phyloP scores from a whole-genome alignment of 2,113 vertebrate genomes.

The Harpagus bidentatus region DNA sequence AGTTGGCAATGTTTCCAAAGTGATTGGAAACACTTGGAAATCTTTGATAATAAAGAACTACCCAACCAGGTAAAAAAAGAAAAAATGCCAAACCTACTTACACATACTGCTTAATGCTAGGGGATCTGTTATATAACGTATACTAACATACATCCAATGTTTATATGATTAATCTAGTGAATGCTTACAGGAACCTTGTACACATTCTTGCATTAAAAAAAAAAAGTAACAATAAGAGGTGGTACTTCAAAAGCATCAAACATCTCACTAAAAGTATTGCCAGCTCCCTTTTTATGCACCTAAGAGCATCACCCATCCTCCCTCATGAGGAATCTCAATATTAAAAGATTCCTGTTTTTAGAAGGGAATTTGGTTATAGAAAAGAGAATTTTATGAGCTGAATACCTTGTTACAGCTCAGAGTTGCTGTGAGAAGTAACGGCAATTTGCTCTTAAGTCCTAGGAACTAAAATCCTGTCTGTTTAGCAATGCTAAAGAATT shows the following conservation, averaged over 20 bases:
- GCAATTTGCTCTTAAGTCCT: not conserved
- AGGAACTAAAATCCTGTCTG: not conserved
- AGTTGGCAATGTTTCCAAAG: not conserved
- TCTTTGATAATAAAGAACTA: not conserved
- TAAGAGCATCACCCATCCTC: not conserved
- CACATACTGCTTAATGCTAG: not conserved
- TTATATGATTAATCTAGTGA: not conserved
- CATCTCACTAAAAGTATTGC: not conserved
- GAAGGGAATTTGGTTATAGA: not conserved
- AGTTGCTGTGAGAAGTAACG: not conserved
- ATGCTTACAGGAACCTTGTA: not conserved
- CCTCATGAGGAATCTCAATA: not conserved
- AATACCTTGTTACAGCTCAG: not conserved
- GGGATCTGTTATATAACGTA: not conserved
- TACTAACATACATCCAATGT: not conserved
- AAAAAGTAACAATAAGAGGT: not conserved
- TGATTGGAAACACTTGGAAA: not conserved
- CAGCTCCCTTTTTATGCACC: not conserved
- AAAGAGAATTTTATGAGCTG: not conserved
- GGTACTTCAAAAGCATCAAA: not conserved
- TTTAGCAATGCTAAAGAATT: not conserved
- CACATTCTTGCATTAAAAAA: not conserved
- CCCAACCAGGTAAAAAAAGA: not conserved
- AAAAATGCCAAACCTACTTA: not conserved
- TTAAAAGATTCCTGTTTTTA: not conserved